Conservation (phyloP, 2,888 invertebrate species). For the Calameuta idolon region DNA sequence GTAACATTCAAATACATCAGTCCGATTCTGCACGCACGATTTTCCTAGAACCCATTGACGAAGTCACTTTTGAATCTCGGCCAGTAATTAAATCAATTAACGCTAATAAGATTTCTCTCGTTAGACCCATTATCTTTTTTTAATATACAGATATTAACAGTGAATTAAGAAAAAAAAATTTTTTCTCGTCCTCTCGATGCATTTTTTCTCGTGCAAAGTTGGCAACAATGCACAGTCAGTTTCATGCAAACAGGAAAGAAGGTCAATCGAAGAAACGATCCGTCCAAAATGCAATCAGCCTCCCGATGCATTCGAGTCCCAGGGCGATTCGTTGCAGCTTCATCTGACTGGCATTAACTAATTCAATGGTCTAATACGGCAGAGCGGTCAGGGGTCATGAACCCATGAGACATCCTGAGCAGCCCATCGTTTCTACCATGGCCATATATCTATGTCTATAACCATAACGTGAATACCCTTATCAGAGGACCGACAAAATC, state of each 20-base stretch:
- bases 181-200: slow-evolving; percentile 12
- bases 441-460: no score
- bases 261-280: slow-evolving; percentile 49
- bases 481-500: no score
- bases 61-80: not conserved
- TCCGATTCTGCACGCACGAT: not conserved
- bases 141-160: not conserved
- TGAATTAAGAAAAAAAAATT: not conserved
- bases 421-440: no score
- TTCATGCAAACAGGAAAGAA: slow-evolving; percentile 44
- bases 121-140: not conserved
- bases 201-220: not conserved
- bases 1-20: not conserved
- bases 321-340: slow-evolving; percentile 44
- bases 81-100: not conserved
- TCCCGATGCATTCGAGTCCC: slow-evolving; percentile 40
- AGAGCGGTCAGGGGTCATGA: slow-evolving; percentile 46
- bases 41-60: not conserved
- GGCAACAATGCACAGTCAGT: no score
- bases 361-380: slow-evolving; percentile 51
- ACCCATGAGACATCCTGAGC: slow-evolving; percentile 49
- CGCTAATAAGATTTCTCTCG: not conserved
- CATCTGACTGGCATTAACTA: slow-evolving; percentile 55
- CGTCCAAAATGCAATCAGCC: slow-evolving; percentile 50
- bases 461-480: no score